Base-by-base conservation (phyloP, 2,888 invertebrate species). In the Elegia similella region DNA sequence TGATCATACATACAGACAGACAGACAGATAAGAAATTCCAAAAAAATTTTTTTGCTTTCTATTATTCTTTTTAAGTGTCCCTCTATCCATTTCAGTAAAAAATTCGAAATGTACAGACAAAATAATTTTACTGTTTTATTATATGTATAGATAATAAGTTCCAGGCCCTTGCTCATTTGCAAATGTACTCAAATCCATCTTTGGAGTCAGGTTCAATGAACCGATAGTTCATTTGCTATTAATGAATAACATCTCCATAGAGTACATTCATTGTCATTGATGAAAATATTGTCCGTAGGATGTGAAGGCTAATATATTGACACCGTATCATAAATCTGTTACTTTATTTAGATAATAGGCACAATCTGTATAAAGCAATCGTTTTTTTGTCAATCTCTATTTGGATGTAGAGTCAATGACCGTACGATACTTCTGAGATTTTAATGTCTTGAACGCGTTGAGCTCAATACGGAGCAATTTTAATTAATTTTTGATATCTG, bases 181-280 rank as follows among this genome's bases (percentile, higher is more conserved):
- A 74, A 78, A 75, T 63, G 70, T 70, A 68, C 68, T 23, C 69
- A 70, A 66, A 65, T 65, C 76, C 77, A 76, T 81, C 78, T 81
- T 75, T 59, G 75, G 76, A 64, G 62, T 59, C 23, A 55, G 71
- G 86, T 80, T 84, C 81, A 74, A 63, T 73, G 79, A 84, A 78
- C 84, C 61, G 62, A 70, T 84, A 82, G 84, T 73, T 85, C 78
- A 85, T 75, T 75, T 73, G 67, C 66, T 68, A 69, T 73, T 70
- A 73, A 65, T 66, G 66, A 69, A 67, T 69, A 72, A 64, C 67
- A 67, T 61, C 68, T 66, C 58, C 57, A 65, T 63, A 72, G 72
- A 76, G 73, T 75, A 76, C 65, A 67, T 65, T 66, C 63, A 71
- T 64, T 66, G 62, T 63, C 59, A 50, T 64, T 69, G 67, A 68